phyloP scores from a whole-genome alignment of 2,113 vertebrate genomes.

The Tor tambroides region DNA sequence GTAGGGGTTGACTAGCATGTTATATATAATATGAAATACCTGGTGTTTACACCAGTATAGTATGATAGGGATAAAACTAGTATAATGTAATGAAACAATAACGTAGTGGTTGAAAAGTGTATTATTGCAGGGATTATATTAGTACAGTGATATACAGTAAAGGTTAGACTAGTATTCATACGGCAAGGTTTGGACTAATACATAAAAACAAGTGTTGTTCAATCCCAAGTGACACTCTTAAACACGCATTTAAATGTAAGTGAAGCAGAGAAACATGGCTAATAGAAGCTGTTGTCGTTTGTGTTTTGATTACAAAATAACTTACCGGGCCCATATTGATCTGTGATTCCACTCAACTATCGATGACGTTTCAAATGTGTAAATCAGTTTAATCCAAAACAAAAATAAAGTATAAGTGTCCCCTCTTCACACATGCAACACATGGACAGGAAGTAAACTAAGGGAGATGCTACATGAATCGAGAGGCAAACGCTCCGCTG shows the following conservation, averaged over 20 bases:
- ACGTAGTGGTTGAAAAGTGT: not conserved
- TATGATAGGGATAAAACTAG: not conserved
- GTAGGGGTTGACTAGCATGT: not conserved
- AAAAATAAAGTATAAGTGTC: too few species aligned
- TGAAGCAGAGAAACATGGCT: not conserved
- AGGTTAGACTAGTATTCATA: not conserved
- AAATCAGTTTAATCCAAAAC: not conserved
- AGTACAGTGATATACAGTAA: not conserved
- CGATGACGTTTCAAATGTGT: not conserved
- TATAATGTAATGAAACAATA: not conserved
- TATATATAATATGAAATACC: not conserved
- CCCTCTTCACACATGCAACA: not conserved
- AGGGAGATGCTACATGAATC: not conserved
- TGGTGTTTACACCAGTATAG: not conserved
- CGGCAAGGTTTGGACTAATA: not conserved
- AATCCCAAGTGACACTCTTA: not conserved
- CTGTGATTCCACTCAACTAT: not conserved
- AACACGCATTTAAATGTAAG: not conserved
- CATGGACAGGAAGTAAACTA: slow-evolving; percentile 24
- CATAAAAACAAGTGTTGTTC: not conserved
- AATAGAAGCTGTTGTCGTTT: not conserved
- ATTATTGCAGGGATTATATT: not conserved
- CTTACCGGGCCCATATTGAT: slow-evolving; percentile 56
- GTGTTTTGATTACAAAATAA: not conserved
- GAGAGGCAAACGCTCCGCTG: too few species aligned